Conservation (phyloP, 2,113 vertebrate genomes). For the Echinops telfairi region DNA sequence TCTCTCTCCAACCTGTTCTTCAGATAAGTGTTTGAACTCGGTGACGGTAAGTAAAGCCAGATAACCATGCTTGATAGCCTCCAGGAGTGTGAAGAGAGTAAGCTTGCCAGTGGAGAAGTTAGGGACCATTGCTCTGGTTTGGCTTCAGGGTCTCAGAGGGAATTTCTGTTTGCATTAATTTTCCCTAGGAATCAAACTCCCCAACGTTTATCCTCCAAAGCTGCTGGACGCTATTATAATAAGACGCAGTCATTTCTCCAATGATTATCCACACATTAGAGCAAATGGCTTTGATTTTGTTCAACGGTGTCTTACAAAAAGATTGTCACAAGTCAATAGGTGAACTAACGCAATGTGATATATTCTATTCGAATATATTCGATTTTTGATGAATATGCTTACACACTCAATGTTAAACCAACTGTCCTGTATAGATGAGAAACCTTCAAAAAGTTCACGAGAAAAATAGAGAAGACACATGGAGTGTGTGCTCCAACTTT, state of each 20-base stretch:
- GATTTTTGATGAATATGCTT: slow-evolving; percentile 21
- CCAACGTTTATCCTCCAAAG: not conserved
- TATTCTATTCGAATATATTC: slow-evolving; percentile 5
- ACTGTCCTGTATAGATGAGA: not conserved
- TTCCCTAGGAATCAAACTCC: not conserved
- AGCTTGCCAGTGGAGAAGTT: not conserved
- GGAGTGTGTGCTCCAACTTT: too few species aligned
- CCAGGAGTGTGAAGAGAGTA: not conserved
- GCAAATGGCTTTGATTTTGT: not conserved
- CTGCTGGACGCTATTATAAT: not conserved
- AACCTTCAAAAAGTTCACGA: too few species aligned
- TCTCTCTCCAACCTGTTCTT: not conserved
- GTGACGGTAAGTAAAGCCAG: not conserved
- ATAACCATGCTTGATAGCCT: not conserved
- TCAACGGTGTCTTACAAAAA: not conserved
- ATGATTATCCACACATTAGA: not conserved
- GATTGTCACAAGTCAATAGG: not conserved
- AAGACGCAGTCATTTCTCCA: not conserved
- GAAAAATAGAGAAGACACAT: too few species aligned
- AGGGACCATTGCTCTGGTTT: not conserved
- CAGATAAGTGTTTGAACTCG: not conserved
- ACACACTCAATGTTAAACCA: not conserved
- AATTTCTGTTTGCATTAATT: not conserved
- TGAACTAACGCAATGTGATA: not conserved
- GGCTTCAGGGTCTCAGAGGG: not conserved